phyloP scores from a whole-genome alignment of 2,888 invertebrate genomes.

The Leptothorax acervorum region DNA sequence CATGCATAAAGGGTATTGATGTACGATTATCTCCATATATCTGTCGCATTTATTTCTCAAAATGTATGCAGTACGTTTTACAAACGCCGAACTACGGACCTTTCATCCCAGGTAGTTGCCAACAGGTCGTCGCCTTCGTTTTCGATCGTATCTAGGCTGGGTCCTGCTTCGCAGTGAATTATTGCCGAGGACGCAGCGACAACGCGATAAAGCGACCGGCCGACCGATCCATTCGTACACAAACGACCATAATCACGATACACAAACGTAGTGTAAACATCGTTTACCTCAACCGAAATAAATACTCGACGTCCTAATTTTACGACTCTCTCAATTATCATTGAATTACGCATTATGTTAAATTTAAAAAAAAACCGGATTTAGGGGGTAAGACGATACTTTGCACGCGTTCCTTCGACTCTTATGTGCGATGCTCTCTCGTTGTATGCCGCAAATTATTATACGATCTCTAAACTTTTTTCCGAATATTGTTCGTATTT shows the following conservation, averaged over 20 bases:
- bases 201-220: conserved; percentile 69
- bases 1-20: neutral
- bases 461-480: neutral
- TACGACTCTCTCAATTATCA: neutral
- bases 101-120: conserved; percentile 74
- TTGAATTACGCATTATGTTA: neutral
- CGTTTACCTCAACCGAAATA: neutral
- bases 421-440: neutral
- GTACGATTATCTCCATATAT: neutral
- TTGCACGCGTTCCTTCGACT: neutral
- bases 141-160: conserved; percentile 78
- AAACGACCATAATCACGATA: conserved; percentile 6
- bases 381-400: neutral
- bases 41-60: conserved; percentile 30
- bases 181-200: conserved; percentile 75
- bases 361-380: neutral
- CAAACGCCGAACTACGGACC: conserved; percentile 4
- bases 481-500: conserved; percentile 1
- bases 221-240: neutral
- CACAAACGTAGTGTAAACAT: neutral
- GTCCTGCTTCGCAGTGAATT: conserved; percentile 76
- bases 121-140: conserved; percentile 79
- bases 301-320: conserved; percentile 20
- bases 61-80: conserved; percentile 1
- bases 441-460: neutral